phyloP scores from a whole-genome alignment of 2,797 vertebrate genomes.

The Rachycentron canadum region DNA sequence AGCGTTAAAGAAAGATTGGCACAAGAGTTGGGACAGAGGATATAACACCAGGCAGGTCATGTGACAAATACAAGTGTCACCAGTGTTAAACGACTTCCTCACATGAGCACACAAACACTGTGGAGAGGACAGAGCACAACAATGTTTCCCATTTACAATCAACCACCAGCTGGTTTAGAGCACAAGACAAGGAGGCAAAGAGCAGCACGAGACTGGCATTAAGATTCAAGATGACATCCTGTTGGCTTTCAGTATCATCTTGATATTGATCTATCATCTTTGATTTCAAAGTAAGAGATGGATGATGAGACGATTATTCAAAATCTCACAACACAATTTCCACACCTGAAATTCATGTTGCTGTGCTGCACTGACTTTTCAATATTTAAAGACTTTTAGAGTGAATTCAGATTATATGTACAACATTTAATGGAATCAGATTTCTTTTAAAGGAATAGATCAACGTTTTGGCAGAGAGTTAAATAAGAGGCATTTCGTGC shows the following conservation, averaged over 20 bases:
- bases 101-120: neutral
- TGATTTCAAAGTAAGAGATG: neutral
- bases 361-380: neutral
- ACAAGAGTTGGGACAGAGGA: conserved; percentile 13
- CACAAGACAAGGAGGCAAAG: neutral
- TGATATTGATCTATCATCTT: neutral
- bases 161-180: neutral
- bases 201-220: neutral
- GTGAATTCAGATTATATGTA: neutral
- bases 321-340: neutral
- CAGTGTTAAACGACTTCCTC: conserved; percentile 44
- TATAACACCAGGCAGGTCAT: conserved; percentile 15
- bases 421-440: neutral
- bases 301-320: neutral
- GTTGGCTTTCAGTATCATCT: neutral
- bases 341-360: neutral
- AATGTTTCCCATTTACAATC: neutral
- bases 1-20: neutral
- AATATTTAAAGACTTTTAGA: neutral
- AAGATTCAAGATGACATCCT: neutral
- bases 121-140: neutral
- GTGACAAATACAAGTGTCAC: conserved; percentile 6
- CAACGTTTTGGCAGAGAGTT: neutral
- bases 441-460: neutral
- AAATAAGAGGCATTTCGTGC: neutral